phyloP scores from a whole-genome alignment of 2,113 vertebrate species.

The Apus apus region DNA sequence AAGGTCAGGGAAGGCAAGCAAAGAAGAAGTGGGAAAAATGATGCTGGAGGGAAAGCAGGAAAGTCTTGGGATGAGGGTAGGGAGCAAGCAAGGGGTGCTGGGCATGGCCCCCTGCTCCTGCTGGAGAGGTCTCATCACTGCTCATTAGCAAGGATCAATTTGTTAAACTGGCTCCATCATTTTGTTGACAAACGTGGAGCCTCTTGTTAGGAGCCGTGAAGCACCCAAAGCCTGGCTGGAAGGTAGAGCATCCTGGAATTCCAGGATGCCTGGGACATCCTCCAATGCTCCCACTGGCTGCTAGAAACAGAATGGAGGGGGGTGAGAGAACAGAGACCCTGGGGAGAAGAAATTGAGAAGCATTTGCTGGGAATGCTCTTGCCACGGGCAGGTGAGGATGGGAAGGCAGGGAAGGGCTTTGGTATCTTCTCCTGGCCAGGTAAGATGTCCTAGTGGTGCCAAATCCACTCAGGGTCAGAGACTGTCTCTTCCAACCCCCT shows the following conservation, averaged over 20 bases:
- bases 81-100: background rate
- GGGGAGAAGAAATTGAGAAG: background rate
- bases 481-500: background rate
- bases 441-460: background rate
- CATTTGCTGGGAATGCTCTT: background rate
- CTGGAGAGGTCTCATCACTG: background rate
- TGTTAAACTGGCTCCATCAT: background rate
- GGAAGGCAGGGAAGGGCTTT: background rate
- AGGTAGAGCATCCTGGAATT: no score
- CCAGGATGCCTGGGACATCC: no score
- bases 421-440: background rate
- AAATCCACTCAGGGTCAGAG: background rate
- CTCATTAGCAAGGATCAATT: background rate
- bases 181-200: background rate
- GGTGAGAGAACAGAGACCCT: background rate
- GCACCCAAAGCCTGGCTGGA: rapidly evolving
- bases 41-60: background rate
- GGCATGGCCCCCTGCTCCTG: background rate
- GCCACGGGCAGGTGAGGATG: background rate
- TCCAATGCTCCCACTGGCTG: background rate
- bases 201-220: background rate
- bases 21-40: background rate
- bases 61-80: background rate
- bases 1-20: background rate
- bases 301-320: background rate